Evolutionary conservation across 2,113 vertebrate species (phyloP).

Genomic region (Semicossyphus pulcher): DNA sequence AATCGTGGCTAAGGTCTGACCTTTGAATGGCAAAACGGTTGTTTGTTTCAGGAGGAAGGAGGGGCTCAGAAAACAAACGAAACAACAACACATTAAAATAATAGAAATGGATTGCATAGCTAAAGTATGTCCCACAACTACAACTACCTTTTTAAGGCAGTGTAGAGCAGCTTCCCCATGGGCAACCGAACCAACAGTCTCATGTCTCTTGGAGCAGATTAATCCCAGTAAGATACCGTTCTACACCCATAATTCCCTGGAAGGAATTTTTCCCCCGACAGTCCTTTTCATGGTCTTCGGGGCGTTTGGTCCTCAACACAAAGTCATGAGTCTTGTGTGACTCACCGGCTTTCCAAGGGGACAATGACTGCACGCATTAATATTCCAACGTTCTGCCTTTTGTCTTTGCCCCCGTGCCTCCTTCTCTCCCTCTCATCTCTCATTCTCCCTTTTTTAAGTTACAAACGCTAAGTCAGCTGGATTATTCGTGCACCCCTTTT

Average conservation of each 20-base stretch:
- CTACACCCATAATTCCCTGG: slow-evolving; percentile 23
- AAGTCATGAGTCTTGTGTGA: slow-evolving; percentile 43
- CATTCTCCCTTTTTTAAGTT: slow-evolving; percentile 38
- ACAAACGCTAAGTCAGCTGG: slow-evolving; percentile 71
- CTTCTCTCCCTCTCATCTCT: slow-evolving; percentile 28
- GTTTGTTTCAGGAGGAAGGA: too few species aligned
- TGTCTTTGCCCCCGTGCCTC: slow-evolving; percentile 33
- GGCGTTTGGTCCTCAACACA: slow-evolving; percentile 26
- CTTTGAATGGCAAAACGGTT: too few species aligned
- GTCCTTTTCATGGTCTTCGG: slow-evolving; percentile 36
- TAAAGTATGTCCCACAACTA: too few species aligned
- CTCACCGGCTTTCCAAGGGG: slow-evolving; percentile 42
- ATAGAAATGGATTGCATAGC: too few species aligned
- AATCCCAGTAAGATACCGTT: slow-evolving; percentile 7
- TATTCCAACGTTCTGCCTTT: slow-evolving; percentile 51
- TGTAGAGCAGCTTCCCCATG: not conserved
- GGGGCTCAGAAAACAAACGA: too few species aligned
- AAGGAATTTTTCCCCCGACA: slow-evolving; percentile 4
- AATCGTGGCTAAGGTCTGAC: too few species aligned
- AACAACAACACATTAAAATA: not conserved
- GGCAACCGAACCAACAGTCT: slow-evolving; percentile 8
- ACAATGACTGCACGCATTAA: slow-evolving; percentile 47
- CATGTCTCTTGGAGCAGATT: slow-evolving; percentile 49
- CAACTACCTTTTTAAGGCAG: not conserved
- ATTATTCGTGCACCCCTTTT: slow-evolving; percentile 58